Base-by-base conservation (phyloP, 2,797 vertebrate genomes). In the Smutsia gigantea region DNA sequence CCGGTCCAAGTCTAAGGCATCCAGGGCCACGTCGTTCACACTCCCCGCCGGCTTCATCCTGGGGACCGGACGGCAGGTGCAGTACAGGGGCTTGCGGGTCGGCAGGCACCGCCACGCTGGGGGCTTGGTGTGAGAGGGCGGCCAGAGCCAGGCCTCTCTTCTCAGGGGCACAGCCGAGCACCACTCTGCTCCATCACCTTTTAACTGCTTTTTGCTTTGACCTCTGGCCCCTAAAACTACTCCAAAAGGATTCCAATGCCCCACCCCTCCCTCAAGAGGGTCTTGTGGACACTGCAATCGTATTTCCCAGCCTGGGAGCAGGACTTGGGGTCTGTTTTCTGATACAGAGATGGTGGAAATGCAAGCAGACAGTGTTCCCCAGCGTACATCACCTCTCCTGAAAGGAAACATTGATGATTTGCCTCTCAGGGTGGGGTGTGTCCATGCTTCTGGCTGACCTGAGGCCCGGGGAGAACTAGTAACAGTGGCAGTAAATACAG, bases 31-130 rank as follows among this genome's bases (percentile, higher is more conserved):
- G 53, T 99, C 99, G 72, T 99, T 99, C 90, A 98, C 99, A 98
- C 99, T 99, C 97, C 99, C 99, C 4, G 99, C 98, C 55, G 99
- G 99, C 98, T 99, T 99, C 98, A 99, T 99, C 99, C 99, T 99
- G 98, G 77, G 95, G 68, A 77, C 94, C 12, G 77, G 92, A 89
- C 1, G 5, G 95, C 10, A 78, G 87, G 93, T 1, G 21, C 4
- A 19, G 29, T 46, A 11, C 63, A 11, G 46, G 1, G 14, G 91
- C 78, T 0, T 23, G n/a, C 1, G 7, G 88, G 59, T 51, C 90
- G 31, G 18, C 0, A 5, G 90, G 72, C 0, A 2, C 46, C 12
- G 0, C 19, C 19, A 0, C 0, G 0, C 6, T 23, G 11, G 64
- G 64, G 34, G 5, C 37, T 0, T 29, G 4, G n/a, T 0, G 0